Conservation (phyloP, 2,113 vertebrate genomes). For the Cyanoderma ruficeps region DNA sequence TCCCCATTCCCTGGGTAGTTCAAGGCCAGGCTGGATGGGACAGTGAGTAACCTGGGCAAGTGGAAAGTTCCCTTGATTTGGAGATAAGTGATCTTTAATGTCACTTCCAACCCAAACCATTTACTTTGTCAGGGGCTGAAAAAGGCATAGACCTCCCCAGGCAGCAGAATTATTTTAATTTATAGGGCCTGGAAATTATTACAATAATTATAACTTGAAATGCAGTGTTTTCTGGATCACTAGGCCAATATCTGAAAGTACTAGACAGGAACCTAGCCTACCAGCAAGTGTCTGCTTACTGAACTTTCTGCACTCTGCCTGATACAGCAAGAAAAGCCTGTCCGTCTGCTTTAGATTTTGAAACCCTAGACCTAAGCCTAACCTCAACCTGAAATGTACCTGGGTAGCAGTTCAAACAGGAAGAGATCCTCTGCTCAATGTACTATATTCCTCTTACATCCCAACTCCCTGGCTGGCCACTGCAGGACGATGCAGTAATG, state of each 20-base stretch:
- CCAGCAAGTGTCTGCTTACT: neutral
- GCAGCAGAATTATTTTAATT: neutral
- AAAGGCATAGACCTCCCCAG: neutral
- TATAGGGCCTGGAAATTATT: neutral
- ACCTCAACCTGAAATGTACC: neutral
- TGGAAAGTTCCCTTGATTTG: neutral
- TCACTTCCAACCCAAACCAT: neutral
- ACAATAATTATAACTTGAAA: neutral
- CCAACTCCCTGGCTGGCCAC: neutral
- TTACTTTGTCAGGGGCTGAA: neutral
- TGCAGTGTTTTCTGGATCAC: neutral
- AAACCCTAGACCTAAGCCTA: neutral
- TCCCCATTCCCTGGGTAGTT: neutral
- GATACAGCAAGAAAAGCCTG: neutral
- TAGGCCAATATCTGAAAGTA: neutral
- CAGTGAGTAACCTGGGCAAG: neutral
- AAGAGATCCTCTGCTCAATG: accelerated
- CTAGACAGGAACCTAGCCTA: neutral
- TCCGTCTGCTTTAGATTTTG: neutral
- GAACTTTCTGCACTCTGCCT: neutral
- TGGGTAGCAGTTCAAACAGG: neutral
- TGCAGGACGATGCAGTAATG: neutral
- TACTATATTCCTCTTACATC: neutral
- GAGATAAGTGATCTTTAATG: neutral
- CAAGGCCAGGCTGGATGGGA: neutral